A percentile compares a stretch with the other conserved stretches of the same genome.
Conservation (phyloP, 2,113 vertebrate species). For the Bos indicus region DNA sequence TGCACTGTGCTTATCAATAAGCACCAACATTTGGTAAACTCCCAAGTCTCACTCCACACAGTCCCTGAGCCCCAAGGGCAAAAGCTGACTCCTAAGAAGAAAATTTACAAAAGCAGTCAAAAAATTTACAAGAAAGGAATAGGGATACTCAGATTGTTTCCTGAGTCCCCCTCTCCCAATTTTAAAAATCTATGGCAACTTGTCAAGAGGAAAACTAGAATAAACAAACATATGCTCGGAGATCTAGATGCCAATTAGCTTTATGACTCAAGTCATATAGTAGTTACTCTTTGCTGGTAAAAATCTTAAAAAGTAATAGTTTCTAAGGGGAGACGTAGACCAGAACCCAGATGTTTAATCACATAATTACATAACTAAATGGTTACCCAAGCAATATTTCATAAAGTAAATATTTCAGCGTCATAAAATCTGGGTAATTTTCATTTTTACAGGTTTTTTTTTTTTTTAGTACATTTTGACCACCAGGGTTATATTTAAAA, state of each 20-base stretch:
- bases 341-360: constrained; percentile 35
- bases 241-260: neutral
- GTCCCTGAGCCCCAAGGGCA: neutral
- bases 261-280: neutral
- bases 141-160: neutral
- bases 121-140: neutral
- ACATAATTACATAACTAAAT: constrained; percentile 40
- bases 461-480: neutral
- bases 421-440: constrained; percentile 14
- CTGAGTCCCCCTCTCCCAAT: neutral
- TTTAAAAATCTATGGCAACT: neutral
- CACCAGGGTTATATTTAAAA: neutral
- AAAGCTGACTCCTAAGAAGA: neutral
- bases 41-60: neutral
- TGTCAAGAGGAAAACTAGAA: neutral
- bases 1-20: neutral
- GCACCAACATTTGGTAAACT: neutral
- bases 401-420: neutral
- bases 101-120: neutral
- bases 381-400: neutral
- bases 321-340: neutral
- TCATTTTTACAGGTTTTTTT: constrained; percentile 14
- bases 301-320: constrained; percentile 21
- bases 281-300: neutral
- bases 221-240: neutral